A percentile compares a stretch with the other conserved stretches of the same genome.
Evolutionary conservation across 2,797 vertebrate species (phyloP).

Genomic region (Mycteria americana): DNA sequence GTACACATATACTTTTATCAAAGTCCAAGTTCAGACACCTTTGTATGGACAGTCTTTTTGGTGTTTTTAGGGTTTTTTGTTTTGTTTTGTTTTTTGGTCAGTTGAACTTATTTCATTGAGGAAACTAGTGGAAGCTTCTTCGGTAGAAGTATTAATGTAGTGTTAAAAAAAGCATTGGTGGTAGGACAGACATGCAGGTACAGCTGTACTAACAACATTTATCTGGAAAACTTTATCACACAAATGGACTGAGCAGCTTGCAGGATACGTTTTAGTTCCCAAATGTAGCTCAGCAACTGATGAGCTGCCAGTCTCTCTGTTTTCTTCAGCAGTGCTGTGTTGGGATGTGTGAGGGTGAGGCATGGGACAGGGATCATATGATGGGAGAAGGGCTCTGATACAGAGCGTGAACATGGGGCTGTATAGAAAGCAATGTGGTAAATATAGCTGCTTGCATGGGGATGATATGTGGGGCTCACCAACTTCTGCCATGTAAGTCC

Average conservation of each 20-base stretch:
- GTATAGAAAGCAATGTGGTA: background rate
- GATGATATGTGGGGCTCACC: background rate
- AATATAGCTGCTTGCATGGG: background rate
- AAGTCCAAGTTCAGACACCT: background rate
- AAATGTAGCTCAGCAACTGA: background rate
- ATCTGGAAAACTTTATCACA: background rate
- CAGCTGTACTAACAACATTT: background rate
- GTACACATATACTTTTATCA: no score
- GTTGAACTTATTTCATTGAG: background rate
- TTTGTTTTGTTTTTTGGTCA: background rate
- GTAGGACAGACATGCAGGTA: background rate
- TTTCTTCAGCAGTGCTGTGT: background rate
- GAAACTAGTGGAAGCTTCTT: background rate
- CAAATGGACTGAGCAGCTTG: background rate
- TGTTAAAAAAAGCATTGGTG: background rate
- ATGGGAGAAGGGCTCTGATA: background rate
- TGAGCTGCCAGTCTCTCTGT: background rate
- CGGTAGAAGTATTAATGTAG: background rate
- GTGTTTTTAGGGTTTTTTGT: no score
- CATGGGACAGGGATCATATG: background rate
- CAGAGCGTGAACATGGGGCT: background rate
- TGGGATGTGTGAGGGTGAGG: background rate
- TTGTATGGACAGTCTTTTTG: background rate
- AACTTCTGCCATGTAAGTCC: background rate
- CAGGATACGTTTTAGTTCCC: background rate